Base-by-base conservation (phyloP, 1,140 invertebrate species). In the Papilio helenus region DNA sequence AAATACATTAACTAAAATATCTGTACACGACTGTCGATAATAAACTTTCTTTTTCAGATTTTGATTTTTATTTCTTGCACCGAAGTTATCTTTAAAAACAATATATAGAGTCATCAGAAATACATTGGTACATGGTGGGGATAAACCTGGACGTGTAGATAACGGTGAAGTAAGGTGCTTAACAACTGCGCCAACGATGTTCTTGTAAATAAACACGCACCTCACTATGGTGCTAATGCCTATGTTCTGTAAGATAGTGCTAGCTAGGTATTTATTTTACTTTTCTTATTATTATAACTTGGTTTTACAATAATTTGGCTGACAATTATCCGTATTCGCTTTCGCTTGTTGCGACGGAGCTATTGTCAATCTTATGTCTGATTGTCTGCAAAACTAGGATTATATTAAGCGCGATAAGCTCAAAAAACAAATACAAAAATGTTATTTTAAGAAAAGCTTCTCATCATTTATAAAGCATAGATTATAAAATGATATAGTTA, bases 41-140 rank as follows among this genome's bases (percentile, higher is more conserved):
- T 85, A 71, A 87, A 85, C 83, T 87, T 88, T 86, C 81, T 46
- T 73, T 89, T 88, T 88, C 85, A 82, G 85, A 88, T 87, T 46
- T 44, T 76, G 46, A 58, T 58, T 58, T 72, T 73, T 20, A 77
- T 51, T 23, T 39, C 12, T 26, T 26, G 2, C 23, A 10, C 58
- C 10, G 10, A 61, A 23, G 0, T 61, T 61, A 61, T 26, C 12
- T 61, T 9, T 61, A 23, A 58, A 18, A 18, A 18, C 5, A 18
- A 51, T 7, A 46, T 14, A 51, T 7, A 51, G 5, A 8, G 8
- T 8, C 3, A n/a, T 7, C 0, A 9, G 8, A 55, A 55, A 18
- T n/a, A 9, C 18, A 20, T 55, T 20, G 2, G 18, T 20, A 20
- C n/a, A 20, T 20, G 18, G 51, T 8, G n/a, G 51, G 51, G 8